These are phyloP conservation scores for Oceanodroma tethys DNA, from an alignment of 2,113 vertebrate genomes.

Conservation along the genomic window DNA sequence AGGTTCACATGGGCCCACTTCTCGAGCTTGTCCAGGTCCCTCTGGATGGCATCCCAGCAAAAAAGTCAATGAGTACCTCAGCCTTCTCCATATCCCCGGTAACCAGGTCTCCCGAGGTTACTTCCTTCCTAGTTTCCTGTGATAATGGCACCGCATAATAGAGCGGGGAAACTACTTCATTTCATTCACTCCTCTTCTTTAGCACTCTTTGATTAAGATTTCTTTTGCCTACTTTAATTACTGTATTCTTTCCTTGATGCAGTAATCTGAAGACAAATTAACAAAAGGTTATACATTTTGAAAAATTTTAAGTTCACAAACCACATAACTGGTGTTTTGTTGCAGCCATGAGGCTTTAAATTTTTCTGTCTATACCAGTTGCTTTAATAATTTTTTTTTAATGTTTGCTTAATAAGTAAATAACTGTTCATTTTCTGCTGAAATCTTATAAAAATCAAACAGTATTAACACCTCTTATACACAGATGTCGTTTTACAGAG, in stretches of 20 bases:
- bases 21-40: too few relatives aligned
- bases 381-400: not conserved
- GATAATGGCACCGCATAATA: not conserved
- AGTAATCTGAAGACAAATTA: not conserved
- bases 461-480: not conserved
- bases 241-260: not conserved
- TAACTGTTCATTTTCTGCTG: not conserved
- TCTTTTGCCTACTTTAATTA: not conserved
- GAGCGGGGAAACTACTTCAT: not conserved
- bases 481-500: not conserved
- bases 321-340: not conserved
- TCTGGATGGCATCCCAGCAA: too few relatives aligned
- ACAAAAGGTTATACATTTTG: not conserved
- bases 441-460: not conserved
- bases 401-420: not conserved
- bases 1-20: too few relatives aligned
- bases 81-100: too few relatives aligned
- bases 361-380: not conserved
- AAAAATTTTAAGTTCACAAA: not conserved
- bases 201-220: not conserved
- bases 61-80: too few relatives aligned
- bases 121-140: not conserved
- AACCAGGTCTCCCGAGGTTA: too few relatives aligned
- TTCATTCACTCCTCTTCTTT: not conserved
- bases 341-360: not conserved